A percentile compares a stretch with the other conserved stretches of the same genome.
phyloP scores from a whole-genome alignment of 1,140 invertebrate species.

The Apolygus lucorum region DNA sequence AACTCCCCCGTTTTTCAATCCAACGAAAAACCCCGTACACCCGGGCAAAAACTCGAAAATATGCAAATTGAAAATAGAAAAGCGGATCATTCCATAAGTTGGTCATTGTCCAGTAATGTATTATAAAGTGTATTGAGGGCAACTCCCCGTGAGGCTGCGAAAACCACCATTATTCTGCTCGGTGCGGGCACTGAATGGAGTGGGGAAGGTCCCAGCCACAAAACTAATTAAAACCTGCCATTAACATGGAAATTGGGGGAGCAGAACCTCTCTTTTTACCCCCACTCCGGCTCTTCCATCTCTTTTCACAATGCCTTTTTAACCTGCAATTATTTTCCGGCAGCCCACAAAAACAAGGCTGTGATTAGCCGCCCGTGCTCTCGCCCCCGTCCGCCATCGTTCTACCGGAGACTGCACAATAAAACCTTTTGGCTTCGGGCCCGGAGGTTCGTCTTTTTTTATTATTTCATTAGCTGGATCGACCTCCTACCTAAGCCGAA shows the following conservation, averaged over 20 bases:
- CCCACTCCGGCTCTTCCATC: background rate
- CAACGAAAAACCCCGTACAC: background rate
- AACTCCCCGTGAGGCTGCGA: background rate
- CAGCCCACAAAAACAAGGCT: background rate
- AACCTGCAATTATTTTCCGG: constrained; percentile 20
- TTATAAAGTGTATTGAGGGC: constrained; percentile 18
- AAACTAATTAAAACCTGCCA: constrained; percentile 21
- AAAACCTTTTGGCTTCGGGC: no score
- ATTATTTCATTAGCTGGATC: no score
- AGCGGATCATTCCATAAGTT: constrained; percentile 11
- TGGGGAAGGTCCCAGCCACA: constrained; percentile 1
- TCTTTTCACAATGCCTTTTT: constrained; percentile 19
- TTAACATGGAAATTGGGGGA: constrained; percentile 17
- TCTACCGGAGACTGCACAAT: no score
- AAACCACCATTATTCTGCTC: background rate
- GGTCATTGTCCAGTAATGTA: constrained; percentile 17
- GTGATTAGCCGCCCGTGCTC: constrained; percentile 1
- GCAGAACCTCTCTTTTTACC: background rate
- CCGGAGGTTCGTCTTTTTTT: no score
- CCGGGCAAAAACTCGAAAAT: background rate
- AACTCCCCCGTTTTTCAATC: background rate
- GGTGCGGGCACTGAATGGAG: background rate
- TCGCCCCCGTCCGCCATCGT: background rate
- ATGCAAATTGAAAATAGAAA: constrained; percentile 10
- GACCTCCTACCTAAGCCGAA: no score